Evolutionary conservation across 2,113 vertebrate species (phyloP).

Genomic region (Canis aureus): DNA sequence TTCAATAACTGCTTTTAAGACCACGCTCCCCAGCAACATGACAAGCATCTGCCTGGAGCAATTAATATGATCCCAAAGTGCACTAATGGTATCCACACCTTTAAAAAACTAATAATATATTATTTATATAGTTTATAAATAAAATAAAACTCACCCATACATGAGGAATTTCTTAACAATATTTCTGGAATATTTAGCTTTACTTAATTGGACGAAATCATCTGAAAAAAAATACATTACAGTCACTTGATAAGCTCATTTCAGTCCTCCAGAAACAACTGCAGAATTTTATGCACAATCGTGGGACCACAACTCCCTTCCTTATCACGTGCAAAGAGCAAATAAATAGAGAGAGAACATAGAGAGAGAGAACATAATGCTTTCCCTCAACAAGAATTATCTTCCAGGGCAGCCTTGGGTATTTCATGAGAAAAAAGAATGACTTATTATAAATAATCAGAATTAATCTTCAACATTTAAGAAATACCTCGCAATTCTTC

Average conservation of each 20-base stretch:
- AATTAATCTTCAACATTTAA: not conserved
- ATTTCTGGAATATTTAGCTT: conserved; percentile 96
- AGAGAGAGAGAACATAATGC: not conserved
- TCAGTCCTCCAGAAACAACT: not conserved
- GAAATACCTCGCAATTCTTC: conserved; percentile 93
- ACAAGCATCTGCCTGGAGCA: not conserved
- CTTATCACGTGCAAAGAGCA: not conserved
- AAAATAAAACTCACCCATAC: conserved; percentile 93
- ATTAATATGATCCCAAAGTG: not conserved
- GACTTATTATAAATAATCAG: not conserved
- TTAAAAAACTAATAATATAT: not conserved
- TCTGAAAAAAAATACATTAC: conserved; percentile 86
- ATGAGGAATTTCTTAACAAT: conserved; percentile 98
- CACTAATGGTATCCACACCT: not conserved
- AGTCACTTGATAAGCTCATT: not conserved
- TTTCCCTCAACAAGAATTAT: not conserved
- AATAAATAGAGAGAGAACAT: not conserved
- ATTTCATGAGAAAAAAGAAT: conserved; percentile 19
- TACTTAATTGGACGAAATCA: conserved; percentile 92
- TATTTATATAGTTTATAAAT: not conserved
- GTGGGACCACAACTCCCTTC: not conserved
- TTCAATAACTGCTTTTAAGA: not conserved
- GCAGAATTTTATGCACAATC: not conserved
- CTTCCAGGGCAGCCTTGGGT: not conserved
- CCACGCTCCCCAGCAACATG: not conserved